These are phyloP conservation scores for Lophius americanus DNA, from an alignment of 2,797 vertebrate genomes.

Conservation along the genomic window DNA sequence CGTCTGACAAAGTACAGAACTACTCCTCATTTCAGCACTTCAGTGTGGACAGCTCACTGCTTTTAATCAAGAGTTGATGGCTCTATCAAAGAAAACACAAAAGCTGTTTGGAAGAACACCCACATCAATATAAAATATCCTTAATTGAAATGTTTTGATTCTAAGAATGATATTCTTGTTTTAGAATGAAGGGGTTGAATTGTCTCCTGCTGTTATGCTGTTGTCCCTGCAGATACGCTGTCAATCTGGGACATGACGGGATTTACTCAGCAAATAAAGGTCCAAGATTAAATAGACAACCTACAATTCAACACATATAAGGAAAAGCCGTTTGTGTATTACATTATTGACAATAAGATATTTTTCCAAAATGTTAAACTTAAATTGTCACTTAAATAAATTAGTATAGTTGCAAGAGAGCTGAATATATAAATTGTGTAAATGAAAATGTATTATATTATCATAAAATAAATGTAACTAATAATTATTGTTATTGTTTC, in stretches of 20 bases:
- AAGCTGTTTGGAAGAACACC: conserved; percentile 2
- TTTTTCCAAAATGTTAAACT: no score
- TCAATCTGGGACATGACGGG: conserved; percentile 81
- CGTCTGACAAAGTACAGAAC: conserved; percentile 4
- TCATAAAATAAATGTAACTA: no score
- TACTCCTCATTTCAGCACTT: conserved; percentile 61
- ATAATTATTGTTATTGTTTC: no score
- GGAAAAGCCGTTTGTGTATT: conserved; percentile 16
- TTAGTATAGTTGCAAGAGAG: neutral
- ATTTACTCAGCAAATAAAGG: conserved; percentile 80
- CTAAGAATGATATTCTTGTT: conserved; percentile 1
- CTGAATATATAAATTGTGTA: no score
- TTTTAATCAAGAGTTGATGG: neutral
- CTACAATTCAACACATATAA: conserved; percentile 65
- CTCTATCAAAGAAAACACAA: neutral
- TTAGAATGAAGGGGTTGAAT: conserved; percentile 11
- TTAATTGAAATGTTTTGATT: conserved; percentile 1
- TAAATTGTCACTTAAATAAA: neutral
- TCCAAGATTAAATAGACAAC: conserved; percentile 78
- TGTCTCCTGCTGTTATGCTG: conserved; percentile 47
- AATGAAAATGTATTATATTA: no score
- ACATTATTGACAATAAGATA: conserved; percentile 10
- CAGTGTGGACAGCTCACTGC: conserved; percentile 55
- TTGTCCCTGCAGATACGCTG: conserved; percentile 61
- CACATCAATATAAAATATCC: neutral